Evolutionary conservation across 2,888 invertebrate genomes (phyloP).

Genomic region (Campoplex nolae): DNA sequence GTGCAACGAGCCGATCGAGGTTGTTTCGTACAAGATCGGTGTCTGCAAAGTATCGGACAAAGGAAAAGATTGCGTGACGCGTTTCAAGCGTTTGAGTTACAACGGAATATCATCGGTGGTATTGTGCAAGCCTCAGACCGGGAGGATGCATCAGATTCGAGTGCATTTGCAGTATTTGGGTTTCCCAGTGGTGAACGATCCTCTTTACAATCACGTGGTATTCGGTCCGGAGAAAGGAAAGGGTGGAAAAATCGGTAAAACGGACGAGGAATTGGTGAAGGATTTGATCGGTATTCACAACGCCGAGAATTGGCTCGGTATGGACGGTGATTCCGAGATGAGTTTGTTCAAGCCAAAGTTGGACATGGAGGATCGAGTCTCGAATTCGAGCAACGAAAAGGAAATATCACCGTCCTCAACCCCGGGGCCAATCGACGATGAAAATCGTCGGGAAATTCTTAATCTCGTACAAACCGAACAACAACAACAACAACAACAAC

Average conservation of each 20-base stretch:
- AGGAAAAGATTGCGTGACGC: conserved; percentile 96
- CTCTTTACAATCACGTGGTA: conserved; percentile 97
- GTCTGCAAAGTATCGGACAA: conserved; percentile 97
- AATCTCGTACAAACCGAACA: conserved; percentile 78
- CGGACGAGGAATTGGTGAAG: conserved; percentile 94
- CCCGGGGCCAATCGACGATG: conserved; percentile 84
- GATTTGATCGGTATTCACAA: conserved; percentile 97
- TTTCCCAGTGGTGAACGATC: conserved; percentile 98
- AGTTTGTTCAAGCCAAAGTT: conserved; percentile 92
- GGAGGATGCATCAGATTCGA: conserved; percentile 99
- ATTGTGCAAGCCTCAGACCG: conserved; percentile 97
- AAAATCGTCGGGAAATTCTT: conserved; percentile 80
- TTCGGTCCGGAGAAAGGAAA: conserved; percentile 98
- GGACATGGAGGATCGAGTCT: conserved; percentile 89
- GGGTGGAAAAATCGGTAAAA: conserved; percentile 94
- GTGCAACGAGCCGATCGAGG: conserved; percentile 96
- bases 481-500: conserved; percentile 76
- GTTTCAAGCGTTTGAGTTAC: conserved; percentile 95
- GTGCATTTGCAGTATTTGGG: conserved; percentile 99
- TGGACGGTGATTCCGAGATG: conserved; percentile 94
- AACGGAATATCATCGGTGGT: conserved; percentile 97
- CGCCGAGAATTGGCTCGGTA: conserved; percentile 96
- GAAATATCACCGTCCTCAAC: conserved; percentile 88
- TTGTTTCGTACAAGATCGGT: conserved; percentile 97
- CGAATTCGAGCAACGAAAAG: conserved; percentile 84